phyloP scores from a whole-genome alignment of 2,888 invertebrate species.

The Nasonia oneida region DNA sequence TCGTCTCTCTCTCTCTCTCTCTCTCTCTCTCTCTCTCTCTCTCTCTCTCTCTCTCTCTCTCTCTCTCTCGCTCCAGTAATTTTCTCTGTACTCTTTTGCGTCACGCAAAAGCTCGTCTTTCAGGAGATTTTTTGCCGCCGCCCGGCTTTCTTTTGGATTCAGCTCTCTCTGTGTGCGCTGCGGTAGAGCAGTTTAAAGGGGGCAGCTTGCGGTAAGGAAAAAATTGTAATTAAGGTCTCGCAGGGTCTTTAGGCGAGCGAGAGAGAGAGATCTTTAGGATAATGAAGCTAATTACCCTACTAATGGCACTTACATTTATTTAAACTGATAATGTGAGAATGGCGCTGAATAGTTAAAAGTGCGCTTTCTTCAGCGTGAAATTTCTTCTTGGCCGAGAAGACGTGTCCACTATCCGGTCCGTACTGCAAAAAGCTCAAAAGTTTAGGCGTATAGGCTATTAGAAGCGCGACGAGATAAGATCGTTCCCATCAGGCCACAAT shows the following conservation, averaged over 20 bases:
- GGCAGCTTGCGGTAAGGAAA: neutral
- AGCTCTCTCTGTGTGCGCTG: neutral
- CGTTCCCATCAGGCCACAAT: too few relatives aligned
- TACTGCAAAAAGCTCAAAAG: too few relatives aligned
- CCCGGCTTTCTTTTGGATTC: neutral
- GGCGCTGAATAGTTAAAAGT: slow-evolving; percentile 28
- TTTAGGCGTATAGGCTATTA: too few relatives aligned
- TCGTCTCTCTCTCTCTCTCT: neutral
- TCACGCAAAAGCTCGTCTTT: slow-evolving; percentile 32
- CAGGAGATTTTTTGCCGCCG: neutral
- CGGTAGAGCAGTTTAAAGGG: slow-evolving; percentile 4
- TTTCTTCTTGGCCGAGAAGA: too few relatives aligned
- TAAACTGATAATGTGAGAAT: slow-evolving; percentile 37
- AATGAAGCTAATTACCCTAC: slow-evolving; percentile 51
- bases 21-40: neutral
- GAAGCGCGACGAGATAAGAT: too few relatives aligned
- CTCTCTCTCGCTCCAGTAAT: slow-evolving; percentile 20
- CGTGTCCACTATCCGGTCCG: too few relatives aligned
- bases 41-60: too few relatives aligned
- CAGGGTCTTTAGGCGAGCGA: slow-evolving; percentile 9
- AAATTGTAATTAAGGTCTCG: slow-evolving; percentile 45
- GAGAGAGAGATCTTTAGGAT: slow-evolving; percentile 44
- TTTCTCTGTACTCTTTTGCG: neutral
- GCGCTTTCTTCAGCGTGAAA: neutral
- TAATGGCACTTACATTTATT: slow-evolving; percentile 34